Conservation (phyloP, 2,113 vertebrate species). For the Sylvilagus bachmani region DNA sequence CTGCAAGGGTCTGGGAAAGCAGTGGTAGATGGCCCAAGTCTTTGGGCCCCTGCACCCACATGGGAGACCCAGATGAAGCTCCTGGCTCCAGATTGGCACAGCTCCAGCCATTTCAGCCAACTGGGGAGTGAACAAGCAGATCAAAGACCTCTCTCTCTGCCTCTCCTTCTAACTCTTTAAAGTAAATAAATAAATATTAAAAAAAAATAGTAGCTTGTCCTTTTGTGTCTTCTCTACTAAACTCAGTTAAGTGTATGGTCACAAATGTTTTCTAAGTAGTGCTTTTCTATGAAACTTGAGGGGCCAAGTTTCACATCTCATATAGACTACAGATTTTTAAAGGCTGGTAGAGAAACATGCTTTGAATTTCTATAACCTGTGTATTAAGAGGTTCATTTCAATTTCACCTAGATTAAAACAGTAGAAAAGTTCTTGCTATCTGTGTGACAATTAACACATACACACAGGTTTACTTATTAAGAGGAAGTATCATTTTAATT, state of each 20-base stretch:
- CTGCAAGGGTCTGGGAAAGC: no score
- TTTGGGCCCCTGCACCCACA: no score
- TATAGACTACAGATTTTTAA: not conserved
- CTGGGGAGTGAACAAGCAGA: no score
- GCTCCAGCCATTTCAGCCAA: no score
- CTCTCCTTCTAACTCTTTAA: no score
- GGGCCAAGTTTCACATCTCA: slow-evolving; percentile 31
- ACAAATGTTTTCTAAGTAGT: slow-evolving; percentile 21
- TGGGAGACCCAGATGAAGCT: no score
- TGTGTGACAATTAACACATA: slow-evolving; percentile 25
- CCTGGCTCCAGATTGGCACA: no score
- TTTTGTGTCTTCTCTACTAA: slow-evolving; percentile 44
- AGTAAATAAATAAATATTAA: no score
- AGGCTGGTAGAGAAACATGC: not conserved
- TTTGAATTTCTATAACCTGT: slow-evolving; percentile 37
- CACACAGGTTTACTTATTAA: not conserved
- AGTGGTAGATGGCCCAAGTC: no score
- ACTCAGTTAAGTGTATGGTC: not conserved
- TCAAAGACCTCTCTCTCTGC: no score
- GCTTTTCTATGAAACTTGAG: not conserved
- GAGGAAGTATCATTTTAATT: slow-evolving; percentile 9
- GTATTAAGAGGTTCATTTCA: slow-evolving; percentile 15
- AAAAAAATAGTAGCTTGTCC: not conserved
- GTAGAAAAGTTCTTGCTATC: not conserved
- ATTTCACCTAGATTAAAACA: not conserved